Conservation (phyloP, 2,888 invertebrate genomes). For the Papilio protenor region DNA sequence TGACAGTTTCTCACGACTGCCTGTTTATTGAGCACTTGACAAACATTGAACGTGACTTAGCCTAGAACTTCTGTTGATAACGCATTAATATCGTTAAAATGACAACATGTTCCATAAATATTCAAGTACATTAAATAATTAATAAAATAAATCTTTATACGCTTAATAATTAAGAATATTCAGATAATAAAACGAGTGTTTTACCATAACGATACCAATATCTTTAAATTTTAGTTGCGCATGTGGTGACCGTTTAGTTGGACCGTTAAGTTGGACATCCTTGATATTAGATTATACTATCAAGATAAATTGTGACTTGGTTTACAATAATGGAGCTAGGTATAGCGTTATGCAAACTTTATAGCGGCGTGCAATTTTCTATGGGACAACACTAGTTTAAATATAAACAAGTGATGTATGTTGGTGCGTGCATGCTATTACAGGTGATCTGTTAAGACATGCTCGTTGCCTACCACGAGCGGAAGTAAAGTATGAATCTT, state of each 20-base stretch:
- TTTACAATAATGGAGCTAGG: neutral
- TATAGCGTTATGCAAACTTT: no score
- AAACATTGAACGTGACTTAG: constrained; percentile 43
- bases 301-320: neutral
- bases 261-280: neutral
- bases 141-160: neutral
- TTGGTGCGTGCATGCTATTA: no score
- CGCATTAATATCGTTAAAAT: constrained; percentile 36
- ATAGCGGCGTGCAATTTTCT: neutral
- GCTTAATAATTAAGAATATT: neutral
- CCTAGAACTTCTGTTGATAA: constrained; percentile 51
- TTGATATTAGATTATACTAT: neutral
- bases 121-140: neutral
- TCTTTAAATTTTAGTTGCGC: neutral
- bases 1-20: constrained; percentile 29
- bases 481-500: neutral
- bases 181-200: neutral
- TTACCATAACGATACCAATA: neutral
- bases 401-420: neutral
- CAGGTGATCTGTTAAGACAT: no score
- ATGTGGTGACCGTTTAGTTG: neutral
- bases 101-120: neutral
- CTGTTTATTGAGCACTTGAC: constrained; percentile 22
- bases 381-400: neutral
- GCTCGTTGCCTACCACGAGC: neutral